Base-by-base conservation (phyloP, 2,113 vertebrate species). In the Otocyon megalotis region DNA sequence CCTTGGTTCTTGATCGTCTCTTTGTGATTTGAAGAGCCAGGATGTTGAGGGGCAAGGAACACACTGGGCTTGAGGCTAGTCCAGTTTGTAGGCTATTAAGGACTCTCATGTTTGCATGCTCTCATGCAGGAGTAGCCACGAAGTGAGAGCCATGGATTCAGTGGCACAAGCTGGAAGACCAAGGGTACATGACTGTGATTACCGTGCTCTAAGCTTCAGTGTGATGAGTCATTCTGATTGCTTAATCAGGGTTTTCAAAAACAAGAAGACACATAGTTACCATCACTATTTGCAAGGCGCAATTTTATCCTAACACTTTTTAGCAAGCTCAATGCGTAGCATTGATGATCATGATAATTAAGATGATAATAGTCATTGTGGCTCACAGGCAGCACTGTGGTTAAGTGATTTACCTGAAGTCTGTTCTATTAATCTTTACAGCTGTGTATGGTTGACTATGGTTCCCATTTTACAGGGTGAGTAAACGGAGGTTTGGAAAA, bases 241-340 rank as follows among this genome's bases (percentile, higher is more conserved):
- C 69, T 92, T 89, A 54, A 60, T 88, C 32, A 37, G 65, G 82
- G 22, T 72, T 85, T 86, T 16, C 85, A 35, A 94, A 67, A 96
- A 83, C 24, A 88, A 26, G 48, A 72, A 96, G 71, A 35, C 16
- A 22, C 84, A 74, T 8, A 79, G 80, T 89, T 71, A 58, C 69
- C 32, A 14, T 84, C 22, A 54, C 9, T 35, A 35, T 77, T 93
- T 76, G 69, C 35, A 65, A 88, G 74, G 56, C 74, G 56, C 58
- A 48, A 5, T 94, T 88, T 85, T 92, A 90, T 76, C 76, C 63
- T 37, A 50, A 87, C 17, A 20, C 35, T 85, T 95, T 58, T 54
- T 35, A 96, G 48, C 80, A 48, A 35, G 35, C 69, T 43, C 37
- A 17, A 72, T 17, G 16, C 24, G 6, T 37, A 35, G 14, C 12